Conservation (phyloP, 1,140 invertebrate species). For the Metopolophium dirhodum region DNA sequence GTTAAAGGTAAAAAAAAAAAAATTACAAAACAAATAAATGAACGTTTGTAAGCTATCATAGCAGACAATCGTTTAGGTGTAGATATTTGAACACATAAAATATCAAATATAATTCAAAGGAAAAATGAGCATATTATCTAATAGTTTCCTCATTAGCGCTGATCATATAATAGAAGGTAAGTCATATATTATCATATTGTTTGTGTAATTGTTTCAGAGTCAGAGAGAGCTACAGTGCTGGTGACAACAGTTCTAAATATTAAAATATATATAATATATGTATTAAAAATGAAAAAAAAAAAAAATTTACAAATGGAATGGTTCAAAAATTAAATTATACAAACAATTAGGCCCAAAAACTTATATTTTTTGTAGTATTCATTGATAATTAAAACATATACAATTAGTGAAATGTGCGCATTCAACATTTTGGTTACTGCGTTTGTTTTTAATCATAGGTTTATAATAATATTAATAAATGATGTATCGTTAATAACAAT, state of each 20-base stretch:
- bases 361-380: neutral
- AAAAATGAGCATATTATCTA: neutral
- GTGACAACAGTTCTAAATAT: neutral
- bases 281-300: neutral
- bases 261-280: neutral
- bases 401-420: neutral
- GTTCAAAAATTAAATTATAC: neutral
- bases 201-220: neutral
- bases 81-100: neutral
- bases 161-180: neutral
- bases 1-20: neutral
- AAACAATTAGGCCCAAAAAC: neutral
- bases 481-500: constrained; percentile 5
- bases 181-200: neutral
- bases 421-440: neutral
- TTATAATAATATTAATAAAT: neutral
- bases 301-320: constrained; percentile 13
- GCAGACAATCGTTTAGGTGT: neutral
- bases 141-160: neutral
- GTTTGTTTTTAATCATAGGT: neutral
- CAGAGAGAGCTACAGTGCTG: neutral
- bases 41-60: neutral
- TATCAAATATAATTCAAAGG: neutral
- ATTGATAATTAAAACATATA: neutral
- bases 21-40: neutral